Evolutionary conservation across 2,888 invertebrate genomes (phyloP).

Genomic region (Agapostemon virescens): DNA sequence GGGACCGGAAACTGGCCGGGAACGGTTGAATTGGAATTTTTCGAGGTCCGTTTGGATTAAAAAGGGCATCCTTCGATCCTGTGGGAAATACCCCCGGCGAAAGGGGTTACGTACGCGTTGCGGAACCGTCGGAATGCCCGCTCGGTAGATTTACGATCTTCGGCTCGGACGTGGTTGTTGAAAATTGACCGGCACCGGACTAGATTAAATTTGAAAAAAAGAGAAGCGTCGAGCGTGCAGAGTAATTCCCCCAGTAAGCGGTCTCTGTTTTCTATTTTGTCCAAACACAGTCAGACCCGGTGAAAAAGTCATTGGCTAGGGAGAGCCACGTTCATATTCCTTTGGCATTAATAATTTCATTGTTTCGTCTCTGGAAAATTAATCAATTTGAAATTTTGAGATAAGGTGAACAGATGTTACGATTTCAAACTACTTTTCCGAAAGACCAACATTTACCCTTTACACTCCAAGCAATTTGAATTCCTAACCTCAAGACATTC

Average conservation of each 20-base stretch:
- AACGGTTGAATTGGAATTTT: slow-evolving; percentile 51
- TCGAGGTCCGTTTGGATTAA: slow-evolving; percentile 57
- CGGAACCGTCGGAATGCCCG: slow-evolving; percentile 16
- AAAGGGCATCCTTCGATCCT: slow-evolving; percentile 59
- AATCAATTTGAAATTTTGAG: not conserved
- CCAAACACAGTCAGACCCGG: no score
- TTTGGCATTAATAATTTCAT: not conserved
- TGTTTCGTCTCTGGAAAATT: not conserved
- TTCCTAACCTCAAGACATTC: no score
- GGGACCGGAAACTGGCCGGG: slow-evolving; percentile 34
- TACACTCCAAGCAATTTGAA: no score
- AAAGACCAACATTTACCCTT: not conserved
- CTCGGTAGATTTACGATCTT: slow-evolving; percentile 51
- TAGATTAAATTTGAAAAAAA: slow-evolving; percentile 47
- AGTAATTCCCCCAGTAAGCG: slow-evolving; percentile 36
- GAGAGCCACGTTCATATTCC: not conserved
- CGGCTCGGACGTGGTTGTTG: slow-evolving; percentile 48
- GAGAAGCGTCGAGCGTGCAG: not conserved
- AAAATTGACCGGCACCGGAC: slow-evolving; percentile 50
- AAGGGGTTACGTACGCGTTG: slow-evolving; percentile 44
- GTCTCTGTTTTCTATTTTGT: not conserved
- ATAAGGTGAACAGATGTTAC: not conserved
- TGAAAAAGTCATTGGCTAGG: not conserved
- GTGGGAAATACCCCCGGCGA: slow-evolving; percentile 58
- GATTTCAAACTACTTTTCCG: not conserved